Percentiles rank a stretch among this genome's conserved stretches.
These are phyloP conservation scores for Chaitophorus viminalis DNA, from an alignment of 2,888 invertebrate genomes.

Conservation along the genomic window DNA sequence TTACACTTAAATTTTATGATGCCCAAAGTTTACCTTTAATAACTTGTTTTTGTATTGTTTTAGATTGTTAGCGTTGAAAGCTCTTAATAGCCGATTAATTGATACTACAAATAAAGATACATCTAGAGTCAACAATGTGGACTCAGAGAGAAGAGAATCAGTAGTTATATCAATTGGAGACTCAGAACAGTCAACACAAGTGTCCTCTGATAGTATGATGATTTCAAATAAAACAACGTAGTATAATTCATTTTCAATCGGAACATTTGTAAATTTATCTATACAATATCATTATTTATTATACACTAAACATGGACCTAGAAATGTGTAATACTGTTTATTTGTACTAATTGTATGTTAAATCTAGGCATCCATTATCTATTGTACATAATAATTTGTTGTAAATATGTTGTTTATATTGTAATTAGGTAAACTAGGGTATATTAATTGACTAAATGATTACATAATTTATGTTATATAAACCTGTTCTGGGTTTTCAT, in stretches of 20 bases:
- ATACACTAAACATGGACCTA: not conserved
- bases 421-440: constrained; percentile 54
- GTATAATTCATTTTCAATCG: not conserved
- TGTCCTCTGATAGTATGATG: not conserved
- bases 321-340: not conserved
- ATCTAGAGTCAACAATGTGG: constrained; percentile 1
- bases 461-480: constrained; percentile 11
- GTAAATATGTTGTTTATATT: constrained; percentile 48
- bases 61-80: constrained; percentile 95
- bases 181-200: constrained; percentile 19
- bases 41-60: constrained; percentile 66
- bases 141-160: constrained; percentile 27
- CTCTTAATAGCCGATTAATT: constrained; percentile 73
- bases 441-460: constrained; percentile 6
- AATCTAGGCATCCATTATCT: not conserved
- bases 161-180: constrained; percentile 55
- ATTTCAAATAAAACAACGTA: constrained; percentile 33
- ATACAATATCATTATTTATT: not conserved
- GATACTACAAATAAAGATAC: constrained; percentile 32
- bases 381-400: constrained; percentile 1
- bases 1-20: no score
- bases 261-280: not conserved
- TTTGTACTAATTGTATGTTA: not conserved
- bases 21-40: not conserved
- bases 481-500: constrained; percentile 3